phyloP scores from a whole-genome alignment of 2,888 invertebrate genomes.

The Microplitis manilae region DNA sequence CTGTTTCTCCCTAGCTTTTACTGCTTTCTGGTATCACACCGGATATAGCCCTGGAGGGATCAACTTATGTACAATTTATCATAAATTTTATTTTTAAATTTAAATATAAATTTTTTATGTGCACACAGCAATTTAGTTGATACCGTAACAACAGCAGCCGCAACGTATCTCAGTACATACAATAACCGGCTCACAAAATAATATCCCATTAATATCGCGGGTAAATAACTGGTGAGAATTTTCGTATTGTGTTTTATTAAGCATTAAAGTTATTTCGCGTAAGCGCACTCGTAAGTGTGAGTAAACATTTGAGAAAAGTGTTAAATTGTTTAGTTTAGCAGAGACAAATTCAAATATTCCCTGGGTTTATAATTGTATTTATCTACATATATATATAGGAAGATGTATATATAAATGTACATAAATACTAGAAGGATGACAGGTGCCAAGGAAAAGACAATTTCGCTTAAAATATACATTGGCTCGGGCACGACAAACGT shows the following conservation, averaged over 20 bases:
- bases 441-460: constrained; percentile 12
- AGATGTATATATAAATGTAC: neutral
- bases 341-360: no score
- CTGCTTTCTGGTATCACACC: neutral
- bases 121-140: neutral
- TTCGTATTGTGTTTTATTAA: no score
- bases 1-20: neutral
- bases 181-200: no score
- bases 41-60: constrained; percentile 14
- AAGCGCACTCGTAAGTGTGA: no score
- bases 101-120: constrained; percentile 11
- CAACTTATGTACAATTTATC: constrained; percentile 26
- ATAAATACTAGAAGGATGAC: constrained; percentile 5
- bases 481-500: constrained; percentile 35
- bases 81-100: constrained; percentile 24
- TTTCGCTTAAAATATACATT: constrained; percentile 50
- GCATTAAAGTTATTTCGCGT: no score
- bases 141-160: constrained; percentile 9
- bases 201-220: no score
- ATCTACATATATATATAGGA: no score
- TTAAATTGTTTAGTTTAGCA: no score
- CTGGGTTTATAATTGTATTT: no score
- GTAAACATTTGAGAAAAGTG: no score
- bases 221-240: no score
- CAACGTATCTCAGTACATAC: neutral